These are phyloP conservation scores for Anodontia alba DNA, from an alignment of 2,888 invertebrate genomes.

Conservation along the genomic window DNA sequence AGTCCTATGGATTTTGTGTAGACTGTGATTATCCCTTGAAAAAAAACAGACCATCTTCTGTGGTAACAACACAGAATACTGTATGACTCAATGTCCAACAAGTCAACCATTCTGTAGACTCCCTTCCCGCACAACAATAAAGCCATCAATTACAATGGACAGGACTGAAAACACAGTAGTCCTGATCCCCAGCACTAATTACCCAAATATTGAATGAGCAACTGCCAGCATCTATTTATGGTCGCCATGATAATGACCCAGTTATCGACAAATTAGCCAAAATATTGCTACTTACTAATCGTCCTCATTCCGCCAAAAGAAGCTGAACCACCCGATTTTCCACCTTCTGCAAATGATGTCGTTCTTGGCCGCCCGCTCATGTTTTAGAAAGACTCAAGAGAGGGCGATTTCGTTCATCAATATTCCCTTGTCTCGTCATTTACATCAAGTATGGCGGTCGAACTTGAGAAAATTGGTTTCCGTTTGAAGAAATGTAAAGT, in stretches of 20 bases:
- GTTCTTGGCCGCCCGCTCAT: slow-evolving; percentile 83
- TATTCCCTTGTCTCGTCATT: slow-evolving; percentile 60
- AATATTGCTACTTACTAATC: slow-evolving; percentile 74
- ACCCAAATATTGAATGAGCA: no score
- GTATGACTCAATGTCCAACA: no score
- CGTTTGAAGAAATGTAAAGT: slow-evolving; percentile 26
- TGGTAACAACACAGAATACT: no score
- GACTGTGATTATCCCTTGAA: no score
- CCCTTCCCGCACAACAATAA: no score
- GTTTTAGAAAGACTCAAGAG: slow-evolving; percentile 60
- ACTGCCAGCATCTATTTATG: slow-evolving; percentile 24
- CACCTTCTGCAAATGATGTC: slow-evolving; percentile 82
- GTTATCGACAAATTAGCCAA: slow-evolving; percentile 34
- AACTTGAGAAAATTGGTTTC: slow-evolving; percentile 39
- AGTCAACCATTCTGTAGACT: no score
- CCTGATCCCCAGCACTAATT: no score
- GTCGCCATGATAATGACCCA: slow-evolving; percentile 62
- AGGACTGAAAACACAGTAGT: no score
- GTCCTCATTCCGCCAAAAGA: slow-evolving; percentile 81
- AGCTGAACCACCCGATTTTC: slow-evolving; percentile 78
- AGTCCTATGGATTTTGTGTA: no score
- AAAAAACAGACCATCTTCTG: no score
- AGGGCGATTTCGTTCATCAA: slow-evolving; percentile 60
- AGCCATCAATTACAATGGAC: no score
- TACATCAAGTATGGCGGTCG: slow-evolving; percentile 70